Evolutionary conservation across 1,140 invertebrate genomes (phyloP).

Genomic region (Sitobion miscanthi): DNA sequence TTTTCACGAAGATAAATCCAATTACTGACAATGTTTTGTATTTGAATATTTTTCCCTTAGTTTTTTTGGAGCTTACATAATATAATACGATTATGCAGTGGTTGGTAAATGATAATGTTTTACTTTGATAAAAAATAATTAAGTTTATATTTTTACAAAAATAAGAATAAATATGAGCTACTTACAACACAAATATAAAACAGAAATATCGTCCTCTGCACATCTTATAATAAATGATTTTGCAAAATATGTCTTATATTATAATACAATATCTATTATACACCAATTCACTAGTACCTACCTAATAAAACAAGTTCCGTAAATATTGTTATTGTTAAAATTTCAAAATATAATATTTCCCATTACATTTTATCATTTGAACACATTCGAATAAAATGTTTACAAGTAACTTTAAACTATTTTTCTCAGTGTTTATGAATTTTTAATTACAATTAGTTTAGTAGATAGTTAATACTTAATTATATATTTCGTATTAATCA

Average conservation of each 20-base stretch:
- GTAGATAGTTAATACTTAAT: not conserved
- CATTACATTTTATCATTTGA: not conserved
- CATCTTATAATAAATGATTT: not conserved
- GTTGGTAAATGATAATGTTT: not conserved
- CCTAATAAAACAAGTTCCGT: not conserved
- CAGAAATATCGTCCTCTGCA: not conserved
- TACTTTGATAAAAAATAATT: not conserved
- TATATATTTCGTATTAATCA: not conserved
- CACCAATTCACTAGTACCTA: no score
- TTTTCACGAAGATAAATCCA: not conserved
- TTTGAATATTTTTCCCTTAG: not conserved
- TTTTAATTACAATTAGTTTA: not conserved
- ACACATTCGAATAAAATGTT: not conserved
- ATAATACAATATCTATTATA: not conserved
- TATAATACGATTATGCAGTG: not conserved
- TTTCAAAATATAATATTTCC: not conserved
- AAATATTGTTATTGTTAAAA: no score
- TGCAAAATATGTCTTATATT: not conserved
- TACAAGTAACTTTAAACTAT: no score
- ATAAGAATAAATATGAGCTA: not conserved
- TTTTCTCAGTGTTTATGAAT: not conserved
- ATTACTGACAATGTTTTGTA: not conserved
- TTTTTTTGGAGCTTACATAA: not conserved
- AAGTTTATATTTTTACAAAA: not conserved
- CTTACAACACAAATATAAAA: not conserved